Conservation (phyloP, 2,113 vertebrate genomes). For the Scophthalmus maximus region DNA sequence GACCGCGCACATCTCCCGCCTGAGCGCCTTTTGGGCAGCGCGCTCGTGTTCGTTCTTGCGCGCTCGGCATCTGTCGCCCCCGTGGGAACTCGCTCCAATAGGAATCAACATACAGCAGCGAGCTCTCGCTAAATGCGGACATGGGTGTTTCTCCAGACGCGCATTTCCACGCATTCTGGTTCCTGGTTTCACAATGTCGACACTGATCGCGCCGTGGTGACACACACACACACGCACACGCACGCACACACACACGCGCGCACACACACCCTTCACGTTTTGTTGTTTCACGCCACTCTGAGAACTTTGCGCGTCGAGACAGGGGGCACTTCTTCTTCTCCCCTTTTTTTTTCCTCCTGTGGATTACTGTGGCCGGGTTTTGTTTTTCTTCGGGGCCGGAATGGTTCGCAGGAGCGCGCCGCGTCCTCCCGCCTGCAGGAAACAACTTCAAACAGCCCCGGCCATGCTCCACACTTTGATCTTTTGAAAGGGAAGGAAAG, state of each 20-base stretch:
- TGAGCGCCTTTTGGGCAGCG: no score
- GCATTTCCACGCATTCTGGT: conserved; percentile 58
- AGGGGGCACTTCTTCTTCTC: background rate
- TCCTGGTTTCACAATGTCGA: conserved; percentile 40
- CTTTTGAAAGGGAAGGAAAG: conserved; percentile 36
- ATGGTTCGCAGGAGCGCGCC: conserved; percentile 67
- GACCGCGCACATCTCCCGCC: background rate
- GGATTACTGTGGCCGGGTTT: conserved; percentile 37
- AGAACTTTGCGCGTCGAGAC: conserved; percentile 49
- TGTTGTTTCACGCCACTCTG: conserved; percentile 19
- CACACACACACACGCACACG: no score
- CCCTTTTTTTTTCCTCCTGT: background rate
- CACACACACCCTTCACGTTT: conserved; percentile 25
- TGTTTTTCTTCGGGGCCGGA: no score
- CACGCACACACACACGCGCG: no score
- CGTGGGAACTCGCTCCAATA: conserved; percentile 69
- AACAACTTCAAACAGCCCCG: conserved; percentile 56
- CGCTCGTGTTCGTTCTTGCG: no score
- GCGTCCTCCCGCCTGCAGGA: conserved; percentile 55
- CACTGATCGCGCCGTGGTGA: conserved; percentile 28
- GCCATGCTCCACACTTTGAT: conserved; percentile 34
- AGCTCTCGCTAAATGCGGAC: conserved; percentile 69
- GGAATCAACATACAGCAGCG: conserved; percentile 47
- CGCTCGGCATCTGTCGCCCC: conserved; percentile 63
- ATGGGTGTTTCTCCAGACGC: conserved; percentile 70